Conservation (phyloP, 2,113 vertebrate species). For the Semicossyphus pulcher region DNA sequence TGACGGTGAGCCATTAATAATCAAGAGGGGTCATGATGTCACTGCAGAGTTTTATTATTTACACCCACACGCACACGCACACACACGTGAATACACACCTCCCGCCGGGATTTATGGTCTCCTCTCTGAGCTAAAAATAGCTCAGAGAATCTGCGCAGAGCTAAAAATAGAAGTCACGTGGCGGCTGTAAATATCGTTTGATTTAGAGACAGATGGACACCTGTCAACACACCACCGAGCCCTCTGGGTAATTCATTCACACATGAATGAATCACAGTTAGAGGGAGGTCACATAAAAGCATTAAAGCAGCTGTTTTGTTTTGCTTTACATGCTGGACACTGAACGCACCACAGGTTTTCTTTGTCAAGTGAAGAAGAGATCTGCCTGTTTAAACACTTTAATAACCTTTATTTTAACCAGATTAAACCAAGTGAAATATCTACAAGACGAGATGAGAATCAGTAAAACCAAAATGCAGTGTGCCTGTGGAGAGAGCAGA, state of each 20-base stretch:
- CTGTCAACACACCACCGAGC: not conserved
- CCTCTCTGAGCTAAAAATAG: conserved; percentile 58
- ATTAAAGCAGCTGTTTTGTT: not conserved
- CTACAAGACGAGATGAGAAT: no score
- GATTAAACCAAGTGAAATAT: no score
- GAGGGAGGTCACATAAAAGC: not conserved
- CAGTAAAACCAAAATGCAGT: no score
- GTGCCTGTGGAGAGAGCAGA: no score
- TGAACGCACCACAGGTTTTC: not conserved
- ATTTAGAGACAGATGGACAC: conserved; percentile 17
- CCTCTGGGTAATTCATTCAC: not conserved
- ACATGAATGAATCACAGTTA: not conserved
- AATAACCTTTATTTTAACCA: no score
- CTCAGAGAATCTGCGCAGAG: conserved; percentile 18
- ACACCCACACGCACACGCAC: conserved; percentile 20
- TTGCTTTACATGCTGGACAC: not conserved
- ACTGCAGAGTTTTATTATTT: conserved; percentile 60
- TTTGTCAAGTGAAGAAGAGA: no score
- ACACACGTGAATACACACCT: conserved; percentile 8
- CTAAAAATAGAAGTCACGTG: conserved; percentile 37
- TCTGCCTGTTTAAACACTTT: no score
- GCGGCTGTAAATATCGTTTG: conserved; percentile 43
- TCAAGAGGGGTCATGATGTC: conserved; percentile 56
- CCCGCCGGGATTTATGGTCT: conserved; percentile 34
- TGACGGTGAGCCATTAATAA: conserved; percentile 72